Evolutionary conservation across 2,113 vertebrate species (phyloP).

Genomic region (Epinephelus moara): DNA sequence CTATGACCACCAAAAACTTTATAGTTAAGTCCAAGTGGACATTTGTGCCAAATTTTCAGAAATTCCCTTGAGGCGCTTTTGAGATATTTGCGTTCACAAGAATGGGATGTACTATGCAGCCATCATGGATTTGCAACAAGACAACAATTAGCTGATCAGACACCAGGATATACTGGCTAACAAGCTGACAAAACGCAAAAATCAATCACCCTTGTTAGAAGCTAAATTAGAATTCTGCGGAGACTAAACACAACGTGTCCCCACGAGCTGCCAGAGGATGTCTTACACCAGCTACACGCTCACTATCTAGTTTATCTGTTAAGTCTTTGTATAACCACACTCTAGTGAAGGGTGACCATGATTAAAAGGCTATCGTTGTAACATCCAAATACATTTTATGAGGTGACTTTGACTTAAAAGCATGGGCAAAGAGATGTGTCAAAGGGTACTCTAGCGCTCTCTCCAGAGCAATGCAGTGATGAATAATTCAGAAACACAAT

Average conservation of each 20-base stretch:
- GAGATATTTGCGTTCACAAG: no score
- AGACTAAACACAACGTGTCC: not conserved
- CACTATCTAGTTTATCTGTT: conserved; percentile 16
- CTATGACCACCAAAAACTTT: no score
- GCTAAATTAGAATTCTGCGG: conserved; percentile 25
- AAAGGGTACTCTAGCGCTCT: conserved; percentile 21
- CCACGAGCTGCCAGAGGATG: not conserved
- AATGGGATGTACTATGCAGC: not conserved
- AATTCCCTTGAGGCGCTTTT: no score
- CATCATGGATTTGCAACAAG: not conserved
- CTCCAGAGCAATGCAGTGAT: conserved; percentile 10
- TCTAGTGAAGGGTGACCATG: conserved; percentile 7
- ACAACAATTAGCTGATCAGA: not conserved
- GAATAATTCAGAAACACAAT: conserved; percentile 70
- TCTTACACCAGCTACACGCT: not conserved
- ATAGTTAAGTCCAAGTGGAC: no score
- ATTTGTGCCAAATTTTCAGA: no score
- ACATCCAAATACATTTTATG: conserved; percentile 48
- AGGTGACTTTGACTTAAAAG: conserved; percentile 68
- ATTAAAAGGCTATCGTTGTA: conserved; percentile 39
- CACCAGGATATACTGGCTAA: not conserved
- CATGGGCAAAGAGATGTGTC: conserved; percentile 31
- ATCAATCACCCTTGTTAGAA: conserved; percentile 18
- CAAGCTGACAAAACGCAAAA: conserved; percentile 16
- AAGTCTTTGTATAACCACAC: conserved; percentile 28